Percentiles rank a stretch among this genome's conserved stretches.
Evolutionary conservation across 2,797 vertebrate species (phyloP).

Genomic region (Gadopsis bispinosus): DNA sequence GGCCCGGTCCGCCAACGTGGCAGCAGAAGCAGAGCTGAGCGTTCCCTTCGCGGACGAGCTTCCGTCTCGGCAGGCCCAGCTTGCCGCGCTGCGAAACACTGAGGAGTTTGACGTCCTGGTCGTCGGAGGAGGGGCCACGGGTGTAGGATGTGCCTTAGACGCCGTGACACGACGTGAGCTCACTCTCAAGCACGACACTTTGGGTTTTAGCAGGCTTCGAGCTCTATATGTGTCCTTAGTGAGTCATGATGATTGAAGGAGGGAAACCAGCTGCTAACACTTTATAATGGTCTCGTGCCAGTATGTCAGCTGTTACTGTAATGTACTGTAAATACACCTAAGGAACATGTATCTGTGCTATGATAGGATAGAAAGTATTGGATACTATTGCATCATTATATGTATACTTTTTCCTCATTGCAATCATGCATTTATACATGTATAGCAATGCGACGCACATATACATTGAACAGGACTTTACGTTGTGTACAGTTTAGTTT

Average conservation of each 20-base stretch:
- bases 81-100: constrained; percentile 79
- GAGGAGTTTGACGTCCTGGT: constrained; percentile 93
- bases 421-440: no score
- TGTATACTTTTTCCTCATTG: background rate
- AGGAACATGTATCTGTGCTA: background rate
- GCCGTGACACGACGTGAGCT: constrained; percentile 93
- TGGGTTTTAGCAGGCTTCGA: background rate
- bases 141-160: constrained; percentile 95
- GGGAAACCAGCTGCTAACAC: background rate
- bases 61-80: constrained; percentile 88
- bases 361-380: background rate
- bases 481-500: no score
- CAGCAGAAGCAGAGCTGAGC: constrained; percentile 84
- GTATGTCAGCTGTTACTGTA: background rate
- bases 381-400: background rate
- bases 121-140: constrained; percentile 96
- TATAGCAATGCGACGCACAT: background rate
- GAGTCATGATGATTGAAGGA: background rate
- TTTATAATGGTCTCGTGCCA: background rate
- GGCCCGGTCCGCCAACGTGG: constrained; percentile 85
- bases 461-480: no score
- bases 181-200: background rate
- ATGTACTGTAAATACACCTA: background rate
- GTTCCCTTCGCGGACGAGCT: constrained; percentile 79
- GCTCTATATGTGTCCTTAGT: background rate